A percentile compares a stretch with the other conserved stretches of the same genome.
phyloP scores from a whole-genome alignment of 1,140 invertebrate genomes.

The Venustaconcha ellipsiformis region DNA sequence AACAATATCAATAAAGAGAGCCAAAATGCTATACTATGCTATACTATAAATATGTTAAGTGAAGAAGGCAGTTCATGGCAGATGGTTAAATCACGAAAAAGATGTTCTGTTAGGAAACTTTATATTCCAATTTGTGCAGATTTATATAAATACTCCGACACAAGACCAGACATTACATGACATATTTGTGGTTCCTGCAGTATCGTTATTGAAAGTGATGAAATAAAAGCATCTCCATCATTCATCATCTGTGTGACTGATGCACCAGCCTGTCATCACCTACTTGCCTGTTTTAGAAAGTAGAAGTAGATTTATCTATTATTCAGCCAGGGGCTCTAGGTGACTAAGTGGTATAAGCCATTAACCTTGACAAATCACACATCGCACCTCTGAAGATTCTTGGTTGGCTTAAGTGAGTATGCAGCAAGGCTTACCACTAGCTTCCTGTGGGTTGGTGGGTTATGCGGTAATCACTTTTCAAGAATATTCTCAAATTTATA shows the following conservation, averaged over 20 bases:
- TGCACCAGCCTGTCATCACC: neutral
- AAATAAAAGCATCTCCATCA: neutral
- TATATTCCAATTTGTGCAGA: neutral
- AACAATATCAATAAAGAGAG: slow-evolving; percentile 1
- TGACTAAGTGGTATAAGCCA: too few relatives aligned
- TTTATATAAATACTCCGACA: slow-evolving; percentile 3
- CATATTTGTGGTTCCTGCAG: neutral
- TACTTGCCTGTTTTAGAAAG: neutral
- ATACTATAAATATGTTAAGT: neutral
- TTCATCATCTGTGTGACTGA: neutral
- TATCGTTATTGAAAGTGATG: neutral
- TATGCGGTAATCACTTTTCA: too few relatives aligned
- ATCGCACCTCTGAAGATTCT: too few relatives aligned
- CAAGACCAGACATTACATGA: neutral
- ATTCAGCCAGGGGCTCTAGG: neutral
- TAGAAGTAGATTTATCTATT: neutral
- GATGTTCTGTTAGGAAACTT: neutral
- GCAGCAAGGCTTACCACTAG: too few relatives aligned
- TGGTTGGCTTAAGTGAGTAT: too few relatives aligned
- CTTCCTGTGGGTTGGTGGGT: too few relatives aligned
- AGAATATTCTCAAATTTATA: too few relatives aligned
- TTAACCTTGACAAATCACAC: too few relatives aligned
- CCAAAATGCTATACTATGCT: neutral
- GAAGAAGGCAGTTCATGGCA: neutral
- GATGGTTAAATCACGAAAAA: neutral